Base-by-base conservation (phyloP, 2,888 invertebrate species). In the Pocota personata region DNA sequence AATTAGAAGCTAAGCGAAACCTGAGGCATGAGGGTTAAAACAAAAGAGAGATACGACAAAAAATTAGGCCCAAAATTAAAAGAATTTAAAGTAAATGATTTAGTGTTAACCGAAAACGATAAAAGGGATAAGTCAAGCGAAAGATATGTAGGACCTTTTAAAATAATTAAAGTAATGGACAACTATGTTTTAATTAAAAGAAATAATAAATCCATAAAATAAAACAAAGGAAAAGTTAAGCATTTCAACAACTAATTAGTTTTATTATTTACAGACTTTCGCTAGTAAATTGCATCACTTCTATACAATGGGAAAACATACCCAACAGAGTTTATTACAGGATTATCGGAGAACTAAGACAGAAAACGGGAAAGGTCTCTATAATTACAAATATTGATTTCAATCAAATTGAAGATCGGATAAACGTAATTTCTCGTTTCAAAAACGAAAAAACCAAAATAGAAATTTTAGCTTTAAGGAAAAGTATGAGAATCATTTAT, bases 321-420 rank as follows among this genome's bases (percentile, higher is more conserved):
- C 19, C 57, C 37, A 58, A 35, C 3, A 35, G 67, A 14, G 52
- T 67, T 1, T 67, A 67, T 8, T 67, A 24, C 16, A 66, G 30
- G 5, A 66, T 37, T 6, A 24, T 69, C 5, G 55, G 55, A 37
- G 43, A 69, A 30, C 10, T 69, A 55, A 40, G 69, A 1, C 55
- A 55, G 10, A 40, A 16, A 55, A 55, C 43, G 2, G 58, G 57
- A 21, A 57, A 35, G 1, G 35, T 35, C 27, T 37, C 71, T 1
- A 58, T 48, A 8, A 10, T 72, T 6, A 60, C 24, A 10, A 60
- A 72, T 48, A 72, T 72, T 12, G 58, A 60, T 16, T 4, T 72
- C 1, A 12, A 12, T 27, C n/a, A 50, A 37, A 48, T 48, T 46
- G 14, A 72, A n/a, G n/a, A n/a, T n/a, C n/a, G n/a, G n/a, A n/a